phyloP scores from a whole-genome alignment of 2,888 invertebrate species.

The Drosophila seclusa region DNA sequence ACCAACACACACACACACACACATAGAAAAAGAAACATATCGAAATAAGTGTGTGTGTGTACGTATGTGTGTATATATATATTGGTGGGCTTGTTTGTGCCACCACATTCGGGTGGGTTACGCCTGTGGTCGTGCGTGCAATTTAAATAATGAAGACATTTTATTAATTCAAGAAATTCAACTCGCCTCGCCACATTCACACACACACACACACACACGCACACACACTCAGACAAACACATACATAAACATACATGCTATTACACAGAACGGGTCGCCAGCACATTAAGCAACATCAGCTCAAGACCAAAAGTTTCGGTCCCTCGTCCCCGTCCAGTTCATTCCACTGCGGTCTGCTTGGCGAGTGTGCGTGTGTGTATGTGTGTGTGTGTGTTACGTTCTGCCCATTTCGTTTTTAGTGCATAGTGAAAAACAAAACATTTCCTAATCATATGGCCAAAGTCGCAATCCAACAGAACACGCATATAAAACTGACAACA shows the following conservation, averaged over 20 bases:
- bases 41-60: constrained; percentile 21
- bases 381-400: constrained; percentile 30
- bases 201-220: constrained; percentile 23
- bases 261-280: constrained; percentile 64
- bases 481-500: constrained; percentile 14
- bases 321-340: constrained; percentile 6
- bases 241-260: constrained; percentile 44
- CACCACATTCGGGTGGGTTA: constrained; percentile 50
- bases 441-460: constrained; percentile 76
- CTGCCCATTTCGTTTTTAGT: constrained; percentile 68
- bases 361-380: neutral
- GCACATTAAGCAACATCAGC: constrained; percentile 73
- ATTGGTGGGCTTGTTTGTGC: constrained; percentile 41
- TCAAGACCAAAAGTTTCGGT: constrained; percentile 50
- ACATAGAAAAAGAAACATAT: constrained; percentile 4
- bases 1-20: constrained; percentile 29
- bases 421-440: constrained; percentile 78
- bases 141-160: constrained; percentile 81
- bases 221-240: constrained; percentile 16
- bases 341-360: constrained; percentile 32
- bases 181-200: constrained; percentile 55
- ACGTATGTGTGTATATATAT: constrained; percentile 14
- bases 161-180: constrained; percentile 80
- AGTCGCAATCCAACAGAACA: constrained; percentile 45
- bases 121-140: constrained; percentile 76